Conservation (phyloP, 2,113 vertebrate genomes). For the Bufo gargarizans region DNA sequence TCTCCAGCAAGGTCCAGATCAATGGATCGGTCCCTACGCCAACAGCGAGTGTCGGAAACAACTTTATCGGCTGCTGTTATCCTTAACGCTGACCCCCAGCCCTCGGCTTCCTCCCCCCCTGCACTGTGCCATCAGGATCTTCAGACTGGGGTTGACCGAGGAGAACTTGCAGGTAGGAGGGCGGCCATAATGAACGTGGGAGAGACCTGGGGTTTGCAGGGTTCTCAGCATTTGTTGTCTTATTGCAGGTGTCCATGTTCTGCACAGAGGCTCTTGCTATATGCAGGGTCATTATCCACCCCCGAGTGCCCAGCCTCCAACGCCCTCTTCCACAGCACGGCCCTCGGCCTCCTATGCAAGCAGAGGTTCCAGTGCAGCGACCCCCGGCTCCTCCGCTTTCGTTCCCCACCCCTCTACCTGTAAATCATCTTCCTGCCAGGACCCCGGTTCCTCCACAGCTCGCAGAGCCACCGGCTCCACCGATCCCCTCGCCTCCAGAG, state of each 20-base stretch:
- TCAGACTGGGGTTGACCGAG: constrained; percentile 79
- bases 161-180: constrained; percentile 75
- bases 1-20: constrained; percentile 78
- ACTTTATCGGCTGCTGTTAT: constrained; percentile 81
- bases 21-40: constrained; percentile 75
- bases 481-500: constrained; percentile 67
- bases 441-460: constrained; percentile 57
- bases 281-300: constrained; percentile 83
- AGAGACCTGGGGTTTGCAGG: not conserved
- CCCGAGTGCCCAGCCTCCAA: constrained; percentile 78
- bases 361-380: not conserved
- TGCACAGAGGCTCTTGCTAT: constrained; percentile 81
- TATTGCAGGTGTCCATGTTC: constrained; percentile 81
- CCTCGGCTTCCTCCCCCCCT: constrained; percentile 82
- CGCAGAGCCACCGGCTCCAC: constrained; percentile 67
- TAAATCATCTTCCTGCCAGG: constrained; percentile 65
- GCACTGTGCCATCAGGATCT: constrained; percentile 79
- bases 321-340: constrained; percentile 70
- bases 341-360: constrained; percentile 60
- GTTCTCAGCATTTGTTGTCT: not conserved
- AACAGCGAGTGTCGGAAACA: constrained; percentile 74
- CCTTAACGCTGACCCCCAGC: constrained; percentile 80
- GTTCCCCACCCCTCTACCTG: constrained; percentile 70
- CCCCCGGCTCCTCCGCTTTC: constrained; percentile 57
- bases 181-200: not conserved